A percentile compares a stretch with the other conserved stretches of the same genome.
These are phyloP conservation scores for Aplysina aerophoba DNA, from an alignment of 37 sponge, comb jelly and placozoan genomes.

Conservation along the genomic window DNA sequence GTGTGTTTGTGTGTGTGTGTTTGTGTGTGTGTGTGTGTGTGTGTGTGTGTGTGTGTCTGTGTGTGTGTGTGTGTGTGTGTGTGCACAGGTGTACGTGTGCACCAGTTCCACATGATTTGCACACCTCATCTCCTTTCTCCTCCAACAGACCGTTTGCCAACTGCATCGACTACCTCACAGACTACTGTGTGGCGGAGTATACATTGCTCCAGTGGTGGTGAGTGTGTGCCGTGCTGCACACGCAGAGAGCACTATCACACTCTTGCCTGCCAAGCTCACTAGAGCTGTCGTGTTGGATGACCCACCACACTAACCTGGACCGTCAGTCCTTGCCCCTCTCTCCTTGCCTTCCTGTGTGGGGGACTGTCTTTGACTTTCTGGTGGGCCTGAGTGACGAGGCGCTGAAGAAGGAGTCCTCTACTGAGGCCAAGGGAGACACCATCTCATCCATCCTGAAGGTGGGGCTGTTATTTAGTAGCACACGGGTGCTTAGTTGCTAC, in stretches of 20 bases:
- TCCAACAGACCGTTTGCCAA: conserved; percentile 80
- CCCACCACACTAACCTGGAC: background rate
- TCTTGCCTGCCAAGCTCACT: too few species aligned
- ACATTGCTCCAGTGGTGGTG: conserved; percentile 87
- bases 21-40: too few species aligned
- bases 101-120: too few species aligned
- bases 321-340: too few species aligned
- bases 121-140: background rate
- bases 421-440: conserved; percentile 80
- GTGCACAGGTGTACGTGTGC: too few species aligned
- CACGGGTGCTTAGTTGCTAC: background rate
- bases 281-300: background rate
- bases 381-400: conserved; percentile 83
- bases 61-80: too few species aligned
- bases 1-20: too few species aligned
- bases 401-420: conserved; percentile 86
- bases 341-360: conserved; percentile 39
- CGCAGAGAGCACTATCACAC: too few species aligned
- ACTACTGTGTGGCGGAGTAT: conserved; percentile 63
- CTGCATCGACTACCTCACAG: conserved; percentile 85
- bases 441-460: conserved; percentile 85
- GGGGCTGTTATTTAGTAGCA: background rate
- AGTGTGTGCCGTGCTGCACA: too few species aligned
- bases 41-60: too few species aligned
- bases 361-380: conserved; percentile 69